Evolutionary conservation across 2,113 vertebrate species (phyloP), one percentile per base, ranked within the genome.

Genomic region (Ophiodon elongatus): DNA sequence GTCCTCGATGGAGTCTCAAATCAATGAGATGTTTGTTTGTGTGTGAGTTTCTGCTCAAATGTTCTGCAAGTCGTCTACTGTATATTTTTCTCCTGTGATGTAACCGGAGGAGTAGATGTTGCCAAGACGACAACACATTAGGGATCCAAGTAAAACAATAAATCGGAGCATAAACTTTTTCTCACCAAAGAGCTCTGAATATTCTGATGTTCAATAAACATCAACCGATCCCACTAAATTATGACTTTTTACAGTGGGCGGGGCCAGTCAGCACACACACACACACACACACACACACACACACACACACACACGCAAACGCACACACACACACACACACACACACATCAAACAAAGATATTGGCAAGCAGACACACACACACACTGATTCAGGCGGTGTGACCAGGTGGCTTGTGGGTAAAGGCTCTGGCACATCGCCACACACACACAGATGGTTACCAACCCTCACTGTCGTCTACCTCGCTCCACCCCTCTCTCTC

Each of bases 391-490:
- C 56, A 54, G 21, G 47, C 39, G 27, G 29, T 90, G 84, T 79
- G 96, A 96, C 97, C 97, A 98, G 97, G 97, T 98, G 97, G 97
- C 95, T 95, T 85, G 72, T 96, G 96, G 96, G 96, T 96, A 96
- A 84, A 84, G 33, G 66, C 96, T 97, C 96, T 98, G 97, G 97
- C 97, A 96, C 93, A 67, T 88, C 95, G 96, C 97, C 97, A 95
- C 94, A 96, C 96, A 94, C 97, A 98, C 96, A 94, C 97, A 98
- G 97, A 98, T 98, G 97, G 97, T 96, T 96, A 81, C 95, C 78
- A 72, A 62, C 17, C 27, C 64, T 70, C 76, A 56, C 69, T 68
- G 33, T 21, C 35, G 31, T 45, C 77, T 23, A 59, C 63, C 73
- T 66, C 25, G 15, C 70, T 57, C 59, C 52, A 59, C 41, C 52